Evolutionary conservation across 2,113 vertebrate species (phyloP).

Genomic region (Electrona antarctica): DNA sequence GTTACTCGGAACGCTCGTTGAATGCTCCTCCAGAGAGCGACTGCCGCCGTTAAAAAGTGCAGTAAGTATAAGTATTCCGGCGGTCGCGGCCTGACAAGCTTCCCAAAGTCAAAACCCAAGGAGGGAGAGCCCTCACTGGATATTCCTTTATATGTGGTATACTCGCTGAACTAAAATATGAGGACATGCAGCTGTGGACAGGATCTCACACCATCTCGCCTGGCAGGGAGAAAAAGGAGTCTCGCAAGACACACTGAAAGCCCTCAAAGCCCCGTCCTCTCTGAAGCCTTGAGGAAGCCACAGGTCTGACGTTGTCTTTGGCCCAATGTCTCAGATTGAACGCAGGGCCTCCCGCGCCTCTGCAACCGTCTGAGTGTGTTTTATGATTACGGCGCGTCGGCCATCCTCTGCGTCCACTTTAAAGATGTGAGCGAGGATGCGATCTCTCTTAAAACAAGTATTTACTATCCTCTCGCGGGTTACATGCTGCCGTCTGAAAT

Average conservation of each 20-base stretch:
- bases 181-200: slow-evolving; percentile 50
- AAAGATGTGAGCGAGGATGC: slow-evolving; percentile 33
- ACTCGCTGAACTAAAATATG: slow-evolving; percentile 43
- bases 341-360: slow-evolving; percentile 44
- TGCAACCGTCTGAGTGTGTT: slow-evolving; percentile 39
- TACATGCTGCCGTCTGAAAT: slow-evolving; percentile 26
- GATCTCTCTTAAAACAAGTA: neutral
- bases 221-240: slow-evolving; percentile 13
- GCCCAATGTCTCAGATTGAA: slow-evolving; percentile 54
- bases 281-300: slow-evolving; percentile 10
- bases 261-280: slow-evolving; percentile 37
- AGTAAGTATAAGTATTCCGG: slow-evolving; percentile 45
- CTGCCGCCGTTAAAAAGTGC: slow-evolving; percentile 38
- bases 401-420: slow-evolving; percentile 27
- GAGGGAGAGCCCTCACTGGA: slow-evolving; percentile 34
- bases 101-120: slow-evolving; percentile 43
- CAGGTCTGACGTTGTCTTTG: slow-evolving; percentile 34
- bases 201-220: slow-evolving; percentile 53
- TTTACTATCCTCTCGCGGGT: slow-evolving; percentile 1
- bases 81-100: slow-evolving; percentile 42
- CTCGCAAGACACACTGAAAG: slow-evolving; percentile 41
- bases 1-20: slow-evolving; percentile 32
- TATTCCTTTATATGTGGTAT: slow-evolving; percentile 54
- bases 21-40: slow-evolving; percentile 52
- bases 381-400: slow-evolving; percentile 52